phyloP scores from a whole-genome alignment of 2,888 invertebrate species.

The Caenorhabditis plicata region DNA sequence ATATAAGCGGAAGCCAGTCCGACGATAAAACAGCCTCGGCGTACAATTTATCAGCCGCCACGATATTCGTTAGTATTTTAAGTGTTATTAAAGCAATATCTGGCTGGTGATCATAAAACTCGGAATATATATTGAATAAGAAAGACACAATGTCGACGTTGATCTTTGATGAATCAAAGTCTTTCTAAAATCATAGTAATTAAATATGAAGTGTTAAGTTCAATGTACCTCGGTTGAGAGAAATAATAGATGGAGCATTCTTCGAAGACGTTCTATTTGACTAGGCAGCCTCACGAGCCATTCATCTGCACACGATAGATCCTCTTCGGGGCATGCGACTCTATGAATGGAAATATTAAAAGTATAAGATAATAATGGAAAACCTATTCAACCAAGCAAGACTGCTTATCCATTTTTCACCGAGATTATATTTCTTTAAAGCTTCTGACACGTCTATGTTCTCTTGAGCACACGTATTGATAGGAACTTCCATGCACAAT shows the following conservation, averaged over 20 bases:
- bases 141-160: constrained; percentile 34
- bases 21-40: constrained; percentile 43
- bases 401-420: constrained; percentile 53
- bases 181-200: constrained; percentile 18
- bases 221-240: constrained; percentile 41
- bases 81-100: constrained; percentile 35
- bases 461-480: constrained; percentile 17
- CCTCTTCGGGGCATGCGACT: constrained; percentile 52
- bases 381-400: constrained; percentile 54
- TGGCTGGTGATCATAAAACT: constrained; percentile 22
- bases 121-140: constrained; percentile 31
- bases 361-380: no score
- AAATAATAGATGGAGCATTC: constrained; percentile 48
- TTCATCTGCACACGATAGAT: constrained; percentile 46
- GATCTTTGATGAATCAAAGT: constrained; percentile 18
- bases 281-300: constrained; percentile 46
- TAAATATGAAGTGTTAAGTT: neutral
- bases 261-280: constrained; percentile 41
- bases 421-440: constrained; percentile 43
- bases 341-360: no score
- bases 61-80: constrained; percentile 58
- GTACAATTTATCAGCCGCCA: constrained; percentile 35
- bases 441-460: constrained; percentile 31
- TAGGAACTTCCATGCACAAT: constrained; percentile 27
- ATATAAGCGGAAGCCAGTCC: constrained; percentile 54